Evolutionary conservation across 2,888 invertebrate genomes (phyloP), one percentile per base, ranked within the genome.

Genomic region (Xanthorhoe spadicearia): DNA sequence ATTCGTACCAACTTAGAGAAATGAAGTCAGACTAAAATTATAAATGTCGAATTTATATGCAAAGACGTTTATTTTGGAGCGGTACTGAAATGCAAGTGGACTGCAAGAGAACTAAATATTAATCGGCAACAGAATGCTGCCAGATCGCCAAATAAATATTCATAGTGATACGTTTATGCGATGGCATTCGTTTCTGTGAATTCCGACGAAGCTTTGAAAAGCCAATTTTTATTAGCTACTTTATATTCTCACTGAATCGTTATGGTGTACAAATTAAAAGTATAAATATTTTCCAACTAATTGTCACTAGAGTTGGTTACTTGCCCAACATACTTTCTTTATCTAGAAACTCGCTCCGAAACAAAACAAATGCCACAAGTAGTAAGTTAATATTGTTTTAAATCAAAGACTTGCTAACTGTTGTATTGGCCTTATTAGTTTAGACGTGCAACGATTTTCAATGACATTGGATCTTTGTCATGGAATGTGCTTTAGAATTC

Each of bases 71-170:
- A 55, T 48, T 64, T 53, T 54, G 48, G 23, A 46, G 52, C 35
- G 54, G 43, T 50, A 55, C 50, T 52, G 35, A 23, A 66, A 59
- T 62, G 59, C 48, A 63, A 67, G 65, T 56, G 50, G 61, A 60
- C 51, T 49, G 52, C 60, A 59, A 64, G 62, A 59, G 54, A 66
- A 56, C 67, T 67, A 67, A 67, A 67, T 67, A 67, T 63, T 63
- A 67, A 63, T 63, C 60, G 67, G 23, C 52, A 56, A 18, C 56
- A 60, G 63, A 67, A 63, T 52, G 67, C 19, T 63, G 67, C 67
- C 63, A 67, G 63, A 63, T 60, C 67, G 50, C 53, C 28, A 50
- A 52, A 58, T 66, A 63, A 63, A 67, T 67, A 67, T 67, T 67
- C 60, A 66, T 55, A 59, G 59, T 51, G 35, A 59, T 66, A 63